Conservation (phyloP, 2,888 invertebrate species). For the Stenurella melanura region DNA sequence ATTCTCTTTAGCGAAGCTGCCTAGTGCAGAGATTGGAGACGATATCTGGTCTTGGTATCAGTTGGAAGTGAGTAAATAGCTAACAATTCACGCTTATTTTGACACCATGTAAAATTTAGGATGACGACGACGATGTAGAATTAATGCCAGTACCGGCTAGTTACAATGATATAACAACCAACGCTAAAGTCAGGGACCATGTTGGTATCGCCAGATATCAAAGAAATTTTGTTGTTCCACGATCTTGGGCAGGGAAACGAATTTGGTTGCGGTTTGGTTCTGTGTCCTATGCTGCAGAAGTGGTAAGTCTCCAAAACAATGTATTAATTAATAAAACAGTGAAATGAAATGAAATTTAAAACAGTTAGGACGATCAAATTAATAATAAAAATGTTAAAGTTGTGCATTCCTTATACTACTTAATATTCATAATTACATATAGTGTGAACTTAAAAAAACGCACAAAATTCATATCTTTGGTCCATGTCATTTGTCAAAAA, state of each 20-base stretch:
- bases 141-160: slow-evolving; percentile 97
- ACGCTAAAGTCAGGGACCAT: slow-evolving; percentile 86
- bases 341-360: too few species aligned
- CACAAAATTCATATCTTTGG: too few species aligned
- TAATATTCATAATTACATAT: too few species aligned
- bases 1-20: slow-evolving; percentile 1
- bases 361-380: too few species aligned
- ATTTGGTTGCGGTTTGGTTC: slow-evolving; percentile 93
- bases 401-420: too few species aligned
- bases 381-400: too few species aligned
- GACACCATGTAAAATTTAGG: slow-evolving; percentile 1
- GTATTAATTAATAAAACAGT: too few species aligned
- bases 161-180: slow-evolving; percentile 95
- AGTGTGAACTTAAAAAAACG: too few species aligned
- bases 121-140: slow-evolving; percentile 74
- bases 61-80: not conserved
- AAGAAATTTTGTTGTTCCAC: slow-evolving; percentile 85
- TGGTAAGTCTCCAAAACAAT: slow-evolving; percentile 78
- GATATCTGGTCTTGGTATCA: not conserved
- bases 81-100: not conserved
- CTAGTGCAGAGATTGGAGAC: not conserved
- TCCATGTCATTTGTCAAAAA: too few species aligned
- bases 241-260: slow-evolving; percentile 80
- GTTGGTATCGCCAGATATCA: slow-evolving; percentile 98
- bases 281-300: slow-evolving; percentile 91